Base-by-base conservation (phyloP, 2,888 invertebrate species). In the Trissoscelio sp. region DNA sequence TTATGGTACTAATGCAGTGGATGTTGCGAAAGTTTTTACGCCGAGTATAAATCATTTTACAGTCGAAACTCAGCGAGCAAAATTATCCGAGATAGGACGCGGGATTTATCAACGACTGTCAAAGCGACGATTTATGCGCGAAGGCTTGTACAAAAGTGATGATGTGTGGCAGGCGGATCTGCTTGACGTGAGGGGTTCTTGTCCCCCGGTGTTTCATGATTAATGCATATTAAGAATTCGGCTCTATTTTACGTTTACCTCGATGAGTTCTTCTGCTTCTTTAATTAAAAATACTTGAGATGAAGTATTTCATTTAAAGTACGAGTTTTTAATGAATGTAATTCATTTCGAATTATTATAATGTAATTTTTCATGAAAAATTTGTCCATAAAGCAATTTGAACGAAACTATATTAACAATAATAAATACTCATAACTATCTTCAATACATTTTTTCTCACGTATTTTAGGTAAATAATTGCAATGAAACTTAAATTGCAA, bases 71-170 rank as follows among this genome's bases (percentile, higher is more conserved):
- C 73, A 3, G n/a, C 12, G n/a, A 42, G 31, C 34, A 44, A 73
- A 64, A 74, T 74, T 55, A 46, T 64, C 22, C 31, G 28, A 53
- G 51, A 67, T 44, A 53, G 16, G 9, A 16, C 37, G 20, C 37
- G 18, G 58, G 51, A 73, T 73, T 62, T 73, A 73, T 62, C 72
- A 73, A 53, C 72, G 53, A 22, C 51, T 74, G 73, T 74, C 73
- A 55, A 46, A 37, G 24, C 5, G 55, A 64, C 62, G 64, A 55
- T 74, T 74, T 74, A 74, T 74, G 57, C 44, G 22, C 20, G 28
- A 37, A 53, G 34, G 22, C 58, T 11, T 28, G 31, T 11, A 39
- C 12, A 31, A 60, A 72, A 60, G 72, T 51, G 72, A 60, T 57
- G 69, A 69, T 69, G 34, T 57, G 69, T 69, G 46, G 34, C 69